Percentiles rank a stretch among this genome's conserved stretches.
Evolutionary conservation across 2,113 vertebrate species (phyloP).

Genomic region (Chauna torquata): DNA sequence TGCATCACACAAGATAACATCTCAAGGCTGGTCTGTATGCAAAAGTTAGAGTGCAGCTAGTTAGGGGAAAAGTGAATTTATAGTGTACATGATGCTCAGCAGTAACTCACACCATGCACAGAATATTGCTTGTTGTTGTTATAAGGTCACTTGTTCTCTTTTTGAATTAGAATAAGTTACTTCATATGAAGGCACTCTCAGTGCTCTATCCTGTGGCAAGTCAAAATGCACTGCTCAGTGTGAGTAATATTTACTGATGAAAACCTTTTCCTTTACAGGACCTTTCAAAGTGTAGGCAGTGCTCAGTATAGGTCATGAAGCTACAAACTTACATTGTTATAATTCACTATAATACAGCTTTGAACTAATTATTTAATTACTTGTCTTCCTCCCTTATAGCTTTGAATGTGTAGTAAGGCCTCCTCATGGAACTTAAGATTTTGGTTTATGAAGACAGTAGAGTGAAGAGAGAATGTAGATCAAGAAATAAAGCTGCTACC

Average conservation of each 20-base stretch:
- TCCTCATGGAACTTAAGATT: not conserved
- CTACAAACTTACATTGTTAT: not conserved
- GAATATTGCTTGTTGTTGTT: not conserved
- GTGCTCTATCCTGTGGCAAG: not conserved
- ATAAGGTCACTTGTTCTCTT: not conserved
- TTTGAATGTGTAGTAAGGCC: not conserved
- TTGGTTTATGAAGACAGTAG: not conserved
- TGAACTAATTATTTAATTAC: not conserved
- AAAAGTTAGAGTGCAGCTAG: not conserved
- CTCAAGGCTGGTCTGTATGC: not conserved
- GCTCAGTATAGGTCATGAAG: not conserved
- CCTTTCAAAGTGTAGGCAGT: not conserved
- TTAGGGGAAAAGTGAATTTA: not conserved
- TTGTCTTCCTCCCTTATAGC: not conserved
- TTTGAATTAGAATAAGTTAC: not conserved
- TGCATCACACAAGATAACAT: not conserved
- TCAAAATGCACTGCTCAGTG: not conserved
- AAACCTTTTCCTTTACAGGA: not conserved
- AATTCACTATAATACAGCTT: not conserved
- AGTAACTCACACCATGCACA: not conserved
- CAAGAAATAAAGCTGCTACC: not conserved
- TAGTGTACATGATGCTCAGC: not conserved
- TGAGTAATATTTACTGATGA: not conserved
- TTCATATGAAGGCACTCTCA: not conserved
- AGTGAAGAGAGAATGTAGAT: not conserved